Evolutionary conservation across 2,113 vertebrate genomes (phyloP), one percentile per base, ranked within the genome.

Genomic region (Acinonyx jubatus): DNA sequence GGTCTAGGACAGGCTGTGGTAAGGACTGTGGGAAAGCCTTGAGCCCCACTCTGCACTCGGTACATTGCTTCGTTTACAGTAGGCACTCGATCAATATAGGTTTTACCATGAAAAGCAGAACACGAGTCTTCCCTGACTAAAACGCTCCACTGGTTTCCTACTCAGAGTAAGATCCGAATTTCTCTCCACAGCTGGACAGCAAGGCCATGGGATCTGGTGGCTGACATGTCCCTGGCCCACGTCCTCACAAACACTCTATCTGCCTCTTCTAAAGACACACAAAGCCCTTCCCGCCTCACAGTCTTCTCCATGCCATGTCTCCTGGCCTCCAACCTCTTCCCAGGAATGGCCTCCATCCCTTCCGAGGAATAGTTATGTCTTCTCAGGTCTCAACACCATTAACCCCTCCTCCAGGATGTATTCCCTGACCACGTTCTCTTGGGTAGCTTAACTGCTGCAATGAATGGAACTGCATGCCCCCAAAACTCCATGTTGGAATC

Each of bases 61-160:
- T 15, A 8, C 8, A 1, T 1, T 27, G 76, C 33, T 91, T 79
- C 78, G 50, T 57, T 89, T 73, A 79, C 63, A 89, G 50, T 23
- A 63, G 25, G 74, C 23, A 61, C 7, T 78, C 41, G 36, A 3
- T 68, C 48, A 80, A 87, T 27, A 16, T 0, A 38, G 63, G 29
- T 50, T 94, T 94, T 65, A 88, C 93, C 66, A 66, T 55, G 66
- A 76, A 90, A 89, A 74, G 25, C n/a, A 80, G 25, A 92, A 41
- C 14, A 50, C 16, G 19, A 2, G 63, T 31, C 1, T 45, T 45
- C 74, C 94, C 21, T 65, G 23, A 88, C 80, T 76, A 45, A 88
- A 91, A 87, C 38, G 52, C 25, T 78, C 57, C 41, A 16, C 19
- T 61, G 88, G 14, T 76, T 94, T 89, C 68, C 71, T 29, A 38